phyloP scores from a whole-genome alignment of 2,113 vertebrate genomes.

The Psittacula cyanocephala region DNA sequence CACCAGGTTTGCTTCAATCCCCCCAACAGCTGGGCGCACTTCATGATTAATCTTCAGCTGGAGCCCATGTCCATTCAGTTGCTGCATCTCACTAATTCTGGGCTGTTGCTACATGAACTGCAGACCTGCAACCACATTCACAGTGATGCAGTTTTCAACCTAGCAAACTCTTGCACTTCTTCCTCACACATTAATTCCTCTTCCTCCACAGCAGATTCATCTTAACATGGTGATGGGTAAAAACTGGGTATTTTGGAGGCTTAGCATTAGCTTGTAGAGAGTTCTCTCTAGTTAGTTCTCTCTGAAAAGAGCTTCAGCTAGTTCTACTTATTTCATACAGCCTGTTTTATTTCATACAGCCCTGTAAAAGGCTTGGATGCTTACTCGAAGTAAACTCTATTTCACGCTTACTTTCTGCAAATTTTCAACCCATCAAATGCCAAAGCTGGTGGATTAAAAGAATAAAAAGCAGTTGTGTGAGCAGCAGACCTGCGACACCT shows the following conservation, averaged over 20 bases:
- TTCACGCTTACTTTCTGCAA: neutral
- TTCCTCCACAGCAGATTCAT: neutral
- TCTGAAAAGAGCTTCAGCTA: neutral
- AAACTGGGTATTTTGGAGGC: neutral
- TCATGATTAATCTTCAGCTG: neutral
- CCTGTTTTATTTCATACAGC: neutral
- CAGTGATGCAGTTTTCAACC: fast-evolving
- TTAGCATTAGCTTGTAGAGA: neutral
- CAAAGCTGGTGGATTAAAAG: neutral
- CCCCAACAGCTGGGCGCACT: neutral
- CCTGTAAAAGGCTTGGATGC: neutral
- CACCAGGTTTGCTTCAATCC: neutral
- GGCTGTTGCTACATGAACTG: neutral
- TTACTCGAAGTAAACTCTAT: neutral
- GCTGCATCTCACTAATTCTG: neutral
- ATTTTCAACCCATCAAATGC: neutral
- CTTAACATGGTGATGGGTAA: neutral
- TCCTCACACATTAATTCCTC: neutral
- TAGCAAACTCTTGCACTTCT: neutral
- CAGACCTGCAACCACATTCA: neutral
- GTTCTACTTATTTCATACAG: neutral
- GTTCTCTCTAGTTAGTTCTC: neutral
- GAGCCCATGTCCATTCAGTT: neutral
- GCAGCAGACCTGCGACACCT: neutral
- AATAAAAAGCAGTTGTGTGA: neutral